Evolutionary conservation across 2,888 invertebrate genomes (phyloP), one percentile per base, ranked within the genome.

Genomic region (Melieria omissa): DNA sequence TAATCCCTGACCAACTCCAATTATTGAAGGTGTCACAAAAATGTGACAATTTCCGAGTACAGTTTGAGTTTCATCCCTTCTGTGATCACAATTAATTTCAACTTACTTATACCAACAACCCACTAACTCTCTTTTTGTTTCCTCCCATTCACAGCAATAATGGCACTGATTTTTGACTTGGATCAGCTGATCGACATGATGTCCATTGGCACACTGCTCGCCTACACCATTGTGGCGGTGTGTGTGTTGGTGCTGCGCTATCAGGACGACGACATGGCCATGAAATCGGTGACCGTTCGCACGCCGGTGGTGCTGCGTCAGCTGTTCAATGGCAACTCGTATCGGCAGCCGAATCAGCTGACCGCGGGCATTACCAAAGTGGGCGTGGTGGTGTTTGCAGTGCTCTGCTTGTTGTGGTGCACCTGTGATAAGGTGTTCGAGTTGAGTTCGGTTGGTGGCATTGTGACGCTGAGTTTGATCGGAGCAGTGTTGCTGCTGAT

Each of bases 141-240:
- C 4, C 44, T 14, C 9, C 41, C 5, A 47, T 16, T 44, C 61
- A 8, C 71, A 92, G 95, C 93, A 29, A 70, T 92, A 4, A 95
- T 97, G 93, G 94, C 97, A 0, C 89, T 95, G 0, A 84, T 97
- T n/a, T 96, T 98, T 86, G 93, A 97, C 86, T 89, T 97, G 78
- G 92, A 95, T 78, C 95, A 95, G 78, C 88, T 97, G 58, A 96
- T 97, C 0, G 96, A 97, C 83, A 96, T 97, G 84, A 96, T 97
- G 95, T 96, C 96, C 3, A 97, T 97, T 81, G 95, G 95, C 0
- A 95, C 95, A 0, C 88, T 96, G 1, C 88, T 96, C 67, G 96
- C 96, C 0, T 97, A 97, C 85, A 95, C 96, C 3, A 96, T 97
- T 76, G 97, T 98, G 0, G 95, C 96, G 1, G 91, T 95, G 71